Evolutionary conservation across 2,113 vertebrate genomes (phyloP), one percentile per base, ranked within the genome.

Genomic region (Lampris incognitus): DNA sequence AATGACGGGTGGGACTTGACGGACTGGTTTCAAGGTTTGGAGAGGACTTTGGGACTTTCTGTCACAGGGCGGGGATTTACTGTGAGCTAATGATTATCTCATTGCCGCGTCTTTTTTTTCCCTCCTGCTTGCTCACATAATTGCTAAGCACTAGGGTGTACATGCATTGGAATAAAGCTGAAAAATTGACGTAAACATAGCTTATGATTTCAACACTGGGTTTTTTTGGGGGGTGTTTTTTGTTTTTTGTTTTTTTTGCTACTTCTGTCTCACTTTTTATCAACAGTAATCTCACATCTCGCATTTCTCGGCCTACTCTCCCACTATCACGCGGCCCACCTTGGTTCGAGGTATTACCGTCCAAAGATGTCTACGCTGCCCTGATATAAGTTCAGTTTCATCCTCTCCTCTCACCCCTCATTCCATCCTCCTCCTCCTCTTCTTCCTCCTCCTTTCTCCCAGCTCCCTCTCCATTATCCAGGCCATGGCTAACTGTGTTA

Each of bases 1-100:
- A 39, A 10, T 5, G 44, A 42, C 57, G 73, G 88, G 69, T 2
- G 59, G 84, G 78, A 69, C 84, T 3, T 72, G 85, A 75, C 61
- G 0, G 66, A 88, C 87, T 81, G 88, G 89, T 90, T 89, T 72
- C 79, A 63, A 79, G 70, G 24, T 46, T 75, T 54, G 11, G 3
- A 69, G 44, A 84, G 78, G 81, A 79, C 79, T 79, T 58, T 48
- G 89, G 85, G 86, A 75, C 71, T 2, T 65, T 85, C 87, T 56
- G 79, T 87, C 85, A 80, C 69, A 85, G 91, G 91, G 91, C 71
- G 89, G 91, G 58, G 91, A 84, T 78, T 88, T 64, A 60, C 52
- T 37, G 76, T 88, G 84, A 89, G 81, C 81, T 84, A 84, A 88
- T 75, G 69, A 87, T 89, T 87, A 87, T 92, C 87, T 90, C 87